Evolutionary conservation across 1,140 invertebrate species (phyloP).

Genomic region (Pectinophora gossypiella): DNA sequence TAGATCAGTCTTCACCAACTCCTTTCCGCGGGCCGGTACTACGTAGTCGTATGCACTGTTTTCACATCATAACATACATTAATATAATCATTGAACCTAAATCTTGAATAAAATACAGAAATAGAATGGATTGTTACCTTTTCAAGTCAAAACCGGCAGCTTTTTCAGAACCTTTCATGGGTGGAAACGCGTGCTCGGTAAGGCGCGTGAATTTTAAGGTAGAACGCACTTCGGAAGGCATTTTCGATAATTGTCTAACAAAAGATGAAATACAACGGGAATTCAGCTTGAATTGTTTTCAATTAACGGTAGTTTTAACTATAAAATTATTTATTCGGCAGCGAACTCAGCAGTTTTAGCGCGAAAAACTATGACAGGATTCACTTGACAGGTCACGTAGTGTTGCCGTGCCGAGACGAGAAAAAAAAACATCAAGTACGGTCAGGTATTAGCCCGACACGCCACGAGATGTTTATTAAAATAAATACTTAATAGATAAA

Average conservation of each 20-base stretch:
- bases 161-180: slow-evolving; percentile 87
- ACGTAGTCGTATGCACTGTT: slow-evolving; percentile 90
- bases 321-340: no score
- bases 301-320: no score
- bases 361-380: no score
- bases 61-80: background rate
- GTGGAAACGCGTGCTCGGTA: slow-evolving; percentile 85
- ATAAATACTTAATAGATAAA: no score
- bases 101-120: slow-evolving; percentile 8
- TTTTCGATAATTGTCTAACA: slow-evolving; percentile 34
- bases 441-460: no score
- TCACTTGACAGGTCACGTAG: no score
- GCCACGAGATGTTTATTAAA: no score
- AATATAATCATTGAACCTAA: background rate
- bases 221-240: slow-evolving; percentile 60
- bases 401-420: no score
- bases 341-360: no score
- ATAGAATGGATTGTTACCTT: slow-evolving; percentile 76
- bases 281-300: background rate
- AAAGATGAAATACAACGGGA: background rate
- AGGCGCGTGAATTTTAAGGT: slow-evolving; percentile 86
- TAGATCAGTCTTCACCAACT: slow-evolving; percentile 93
- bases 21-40: slow-evolving; percentile 90
- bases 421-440: no score
- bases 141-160: slow-evolving; percentile 95